These are phyloP conservation scores for Apocrypta bakeri DNA, from an alignment of 1,140 invertebrate species.

Conservation along the genomic window DNA sequence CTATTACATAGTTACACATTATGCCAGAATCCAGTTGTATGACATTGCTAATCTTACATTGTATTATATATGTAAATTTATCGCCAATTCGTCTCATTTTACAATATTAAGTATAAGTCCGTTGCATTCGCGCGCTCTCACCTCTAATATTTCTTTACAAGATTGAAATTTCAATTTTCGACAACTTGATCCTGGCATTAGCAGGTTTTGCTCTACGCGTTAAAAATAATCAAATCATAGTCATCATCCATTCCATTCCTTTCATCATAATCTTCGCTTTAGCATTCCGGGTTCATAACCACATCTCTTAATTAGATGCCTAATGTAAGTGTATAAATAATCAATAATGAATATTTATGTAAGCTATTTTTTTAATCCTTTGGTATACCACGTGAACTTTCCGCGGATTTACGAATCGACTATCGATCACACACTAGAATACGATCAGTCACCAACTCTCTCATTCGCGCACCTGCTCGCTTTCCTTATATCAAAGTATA, in stretches of 20 bases:
- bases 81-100: background rate
- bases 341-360: constrained; percentile 62
- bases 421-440: constrained; percentile 53
- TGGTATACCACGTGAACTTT: constrained; percentile 59
- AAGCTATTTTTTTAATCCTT: constrained; percentile 59
- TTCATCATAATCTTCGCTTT: constrained; percentile 20
- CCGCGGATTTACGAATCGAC: constrained; percentile 58
- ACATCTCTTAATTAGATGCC: constrained; percentile 58
- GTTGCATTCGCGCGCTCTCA: background rate
- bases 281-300: constrained; percentile 59
- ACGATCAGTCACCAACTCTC: constrained; percentile 53
- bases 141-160: no score
- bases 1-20: constrained; percentile 69
- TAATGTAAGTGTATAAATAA: constrained; percentile 65
- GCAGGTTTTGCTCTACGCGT: constrained; percentile 48
- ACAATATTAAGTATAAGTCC: background rate
- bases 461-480: constrained; percentile 1
- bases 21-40: constrained; percentile 66
- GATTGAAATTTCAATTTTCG: constrained; percentile 5
- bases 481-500: background rate
- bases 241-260: constrained; percentile 39
- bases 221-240: constrained; percentile 61
- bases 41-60: background rate
- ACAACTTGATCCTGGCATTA: constrained; percentile 48
- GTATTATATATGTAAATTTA: background rate